Base-by-base conservation (phyloP, 1,140 invertebrate species). In the Uloborus diversus region DNA sequence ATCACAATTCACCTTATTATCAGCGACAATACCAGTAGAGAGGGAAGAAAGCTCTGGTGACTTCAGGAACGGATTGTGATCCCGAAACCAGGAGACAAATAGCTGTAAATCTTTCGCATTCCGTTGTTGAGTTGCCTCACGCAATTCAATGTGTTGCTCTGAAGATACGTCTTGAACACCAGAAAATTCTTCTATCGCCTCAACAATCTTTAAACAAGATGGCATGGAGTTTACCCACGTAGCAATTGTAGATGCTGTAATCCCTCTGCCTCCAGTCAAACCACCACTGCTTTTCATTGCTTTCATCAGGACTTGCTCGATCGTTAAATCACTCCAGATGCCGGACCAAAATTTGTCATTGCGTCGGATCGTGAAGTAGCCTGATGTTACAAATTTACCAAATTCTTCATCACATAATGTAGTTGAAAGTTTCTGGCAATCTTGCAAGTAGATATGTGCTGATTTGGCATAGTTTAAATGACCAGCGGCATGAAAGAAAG, bases 391-490 rank as follows among this genome's bases (percentile, higher is more conserved):
- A 30, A 69, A 69, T 23, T 13, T 11, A 9, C 27, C 7, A 17
- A n/a, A n/a, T n/a, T 69, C 23, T 69, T 69, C 66, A 27, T n/a
- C 3, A 14, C 14, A 3, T 4, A 28, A 20, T 7, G 9, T 28
- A 56, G 81, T 68, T 49, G 84, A 20, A 75, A 86, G 81, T 64
- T 83, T 35, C 66, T 53, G 0, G 86, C 86, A 88, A 83, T 87
- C 81, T 85, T 88, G 86, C 13, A 89, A 66, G 82, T 88, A 88
- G 20, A 88, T 62, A 37, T 86, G 84, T 42, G 82, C 82, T 68
- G 85, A 87, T 85, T 89, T 89, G 5, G 87, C 85, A 83, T 88
- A 88, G 25, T 85, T 68, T 78, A 86, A 86, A 81, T 89, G 88
- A 14, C 88, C 87, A 73, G 82, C 64, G 4, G 87, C 86, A 82